phyloP scores from a whole-genome alignment of 2,113 vertebrate species.

The Poeciliopsis turrubarensis region DNA sequence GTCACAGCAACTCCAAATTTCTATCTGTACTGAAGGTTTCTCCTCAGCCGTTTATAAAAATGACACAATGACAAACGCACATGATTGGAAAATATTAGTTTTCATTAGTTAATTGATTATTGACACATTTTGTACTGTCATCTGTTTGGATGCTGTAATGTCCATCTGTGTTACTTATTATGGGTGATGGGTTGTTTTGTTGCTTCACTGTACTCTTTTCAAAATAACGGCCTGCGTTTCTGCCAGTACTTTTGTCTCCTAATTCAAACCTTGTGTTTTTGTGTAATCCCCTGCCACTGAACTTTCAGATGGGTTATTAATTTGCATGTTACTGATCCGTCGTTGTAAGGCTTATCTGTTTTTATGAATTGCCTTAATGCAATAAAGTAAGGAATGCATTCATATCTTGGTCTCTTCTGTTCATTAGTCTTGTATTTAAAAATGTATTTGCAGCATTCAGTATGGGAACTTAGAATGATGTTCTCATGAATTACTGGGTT shows the following conservation, averaged over 20 bases:
- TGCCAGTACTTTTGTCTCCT: slow-evolving; percentile 16
- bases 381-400: slow-evolving; percentile 55
- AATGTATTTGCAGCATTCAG: neutral
- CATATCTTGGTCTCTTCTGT: neutral
- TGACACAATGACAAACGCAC: slow-evolving; percentile 6
- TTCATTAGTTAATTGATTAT: neutral
- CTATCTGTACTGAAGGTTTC: neutral
- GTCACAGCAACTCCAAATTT: slow-evolving; percentile 6
- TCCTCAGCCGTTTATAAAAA: slow-evolving; percentile 21
- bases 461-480: neutral
- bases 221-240: slow-evolving; percentile 4
- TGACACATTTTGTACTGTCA: neutral
- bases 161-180: slow-evolving; percentile 23
- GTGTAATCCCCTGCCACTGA: slow-evolving; percentile 6
- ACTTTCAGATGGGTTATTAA: slow-evolving; percentile 13
- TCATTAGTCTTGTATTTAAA: neutral
- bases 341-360: slow-evolving; percentile 41
- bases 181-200: slow-evolving; percentile 60
- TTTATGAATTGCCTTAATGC: slow-evolving; percentile 67
- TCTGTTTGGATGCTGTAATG: slow-evolving; percentile 9
- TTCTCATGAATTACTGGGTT: neutral
- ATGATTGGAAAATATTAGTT: neutral
- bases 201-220: slow-evolving; percentile 26
- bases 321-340: slow-evolving; percentile 37
- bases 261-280: neutral